Evolutionary conservation across 1,140 invertebrate genomes (phyloP).

Genomic region (Sipha flava): DNA sequence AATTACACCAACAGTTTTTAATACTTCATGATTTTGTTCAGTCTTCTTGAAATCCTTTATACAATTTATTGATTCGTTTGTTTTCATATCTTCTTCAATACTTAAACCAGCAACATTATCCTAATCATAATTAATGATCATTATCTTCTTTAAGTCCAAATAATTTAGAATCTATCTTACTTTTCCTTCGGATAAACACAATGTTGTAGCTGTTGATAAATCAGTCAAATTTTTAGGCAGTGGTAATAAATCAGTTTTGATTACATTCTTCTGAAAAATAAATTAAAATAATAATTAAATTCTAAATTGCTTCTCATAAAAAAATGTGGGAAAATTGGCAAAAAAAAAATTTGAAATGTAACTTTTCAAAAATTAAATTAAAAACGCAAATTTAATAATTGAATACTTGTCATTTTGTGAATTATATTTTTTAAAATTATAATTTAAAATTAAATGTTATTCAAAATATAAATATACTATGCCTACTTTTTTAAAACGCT

Average conservation of each 20-base stretch:
- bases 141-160: not conserved
- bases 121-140: not conserved
- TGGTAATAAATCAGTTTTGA: not conserved
- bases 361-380: too few species aligned
- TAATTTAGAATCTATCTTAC: not conserved
- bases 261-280: not conserved
- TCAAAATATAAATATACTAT: not conserved
- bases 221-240: not conserved
- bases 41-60: not conserved
- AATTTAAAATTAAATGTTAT: too few species aligned
- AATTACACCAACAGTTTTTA: not conserved
- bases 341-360: too few species aligned
- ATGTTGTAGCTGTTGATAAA: not conserved
- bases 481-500: not conserved
- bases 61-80: not conserved
- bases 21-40: not conserved
- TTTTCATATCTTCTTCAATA: not conserved
- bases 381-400: too few species aligned
- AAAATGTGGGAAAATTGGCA: too few species aligned
- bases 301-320: too few species aligned
- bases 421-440: too few species aligned
- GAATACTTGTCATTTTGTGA: too few species aligned
- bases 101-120: not conserved
- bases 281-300: too few species aligned
- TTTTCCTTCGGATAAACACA: not conserved